Evolutionary conservation across 2,888 invertebrate species (phyloP).

Genomic region (Andricus curvator): DNA sequence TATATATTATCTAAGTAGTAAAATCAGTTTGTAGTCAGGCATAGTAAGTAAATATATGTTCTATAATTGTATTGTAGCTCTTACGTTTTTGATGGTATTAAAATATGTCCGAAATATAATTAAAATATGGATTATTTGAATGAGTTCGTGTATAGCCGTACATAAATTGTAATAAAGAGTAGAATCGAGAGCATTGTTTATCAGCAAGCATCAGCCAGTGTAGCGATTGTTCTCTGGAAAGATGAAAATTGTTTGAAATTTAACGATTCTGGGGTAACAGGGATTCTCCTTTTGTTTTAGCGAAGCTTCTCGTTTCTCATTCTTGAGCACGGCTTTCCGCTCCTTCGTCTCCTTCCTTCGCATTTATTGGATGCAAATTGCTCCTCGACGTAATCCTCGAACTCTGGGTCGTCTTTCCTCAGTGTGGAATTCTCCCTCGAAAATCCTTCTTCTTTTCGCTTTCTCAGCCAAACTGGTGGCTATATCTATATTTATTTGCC

Average conservation of each 20-base stretch:
- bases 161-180: neutral
- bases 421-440: conserved; percentile 40
- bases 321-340: conserved; percentile 6
- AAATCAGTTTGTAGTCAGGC: neutral
- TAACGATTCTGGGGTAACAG: neutral
- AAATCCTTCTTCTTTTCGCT: neutral
- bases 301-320: neutral
- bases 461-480: conserved; percentile 16
- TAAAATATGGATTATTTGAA: neutral
- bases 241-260: neutral
- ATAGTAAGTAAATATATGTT: too few relatives aligned
- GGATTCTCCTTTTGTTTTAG: neutral
- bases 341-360: neutral
- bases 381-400: conserved; percentile 46
- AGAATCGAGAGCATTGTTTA: neutral
- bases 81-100: too few relatives aligned
- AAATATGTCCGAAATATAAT: too few relatives aligned
- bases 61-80: too few relatives aligned
- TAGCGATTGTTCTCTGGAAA: neutral
- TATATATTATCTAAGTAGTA: neutral
- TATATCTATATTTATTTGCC: conserved; percentile 22
- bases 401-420: conserved; percentile 5
- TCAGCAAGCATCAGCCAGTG: neutral
- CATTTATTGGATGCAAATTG: conserved; percentile 54
- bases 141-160: neutral